phyloP scores from a whole-genome alignment of 2,113 vertebrate genomes.

The Chlamydotis undulata region DNA sequence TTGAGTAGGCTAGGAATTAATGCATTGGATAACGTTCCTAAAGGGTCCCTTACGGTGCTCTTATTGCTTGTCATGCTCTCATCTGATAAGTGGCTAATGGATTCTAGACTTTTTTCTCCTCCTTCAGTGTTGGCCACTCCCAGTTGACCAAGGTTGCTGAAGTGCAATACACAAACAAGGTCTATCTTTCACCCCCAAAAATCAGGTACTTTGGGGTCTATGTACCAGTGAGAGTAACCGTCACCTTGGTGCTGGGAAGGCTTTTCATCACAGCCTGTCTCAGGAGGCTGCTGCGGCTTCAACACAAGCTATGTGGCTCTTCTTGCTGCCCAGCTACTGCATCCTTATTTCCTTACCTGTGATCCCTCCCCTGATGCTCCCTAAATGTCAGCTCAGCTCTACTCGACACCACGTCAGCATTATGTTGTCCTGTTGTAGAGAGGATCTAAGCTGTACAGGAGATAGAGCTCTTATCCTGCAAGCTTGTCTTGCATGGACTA shows the following conservation, averaged over 20 bases:
- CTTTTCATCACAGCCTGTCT: not conserved
- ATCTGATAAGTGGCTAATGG: not conserved
- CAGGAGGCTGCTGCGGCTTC: not conserved
- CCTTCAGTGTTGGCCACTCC: not conserved
- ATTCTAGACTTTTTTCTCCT: not conserved
- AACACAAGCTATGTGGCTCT: not conserved
- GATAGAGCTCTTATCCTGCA: not conserved
- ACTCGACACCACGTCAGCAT: accelerated
- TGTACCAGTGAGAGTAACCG: not conserved
- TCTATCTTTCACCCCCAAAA: not conserved
- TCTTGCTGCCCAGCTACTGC: not conserved
- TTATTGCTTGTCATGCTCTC: not conserved
- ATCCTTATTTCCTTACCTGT: not conserved
- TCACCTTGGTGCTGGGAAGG: not conserved
- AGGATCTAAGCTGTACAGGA: not conserved
- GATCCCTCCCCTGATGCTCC: not conserved
- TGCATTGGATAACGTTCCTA: not conserved
- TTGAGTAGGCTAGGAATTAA: slow-evolving; percentile 25
- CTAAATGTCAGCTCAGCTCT: not conserved
- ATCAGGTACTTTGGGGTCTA: not conserved
- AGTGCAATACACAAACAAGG: not conserved
- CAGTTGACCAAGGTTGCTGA: not conserved
- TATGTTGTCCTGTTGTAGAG: not conserved
- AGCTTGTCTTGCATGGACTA: not conserved
- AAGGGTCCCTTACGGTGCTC: not conserved